Percentiles rank a stretch among this genome's conserved stretches.
Conservation (phyloP, 1,140 invertebrate species). For the Apis florea region DNA sequence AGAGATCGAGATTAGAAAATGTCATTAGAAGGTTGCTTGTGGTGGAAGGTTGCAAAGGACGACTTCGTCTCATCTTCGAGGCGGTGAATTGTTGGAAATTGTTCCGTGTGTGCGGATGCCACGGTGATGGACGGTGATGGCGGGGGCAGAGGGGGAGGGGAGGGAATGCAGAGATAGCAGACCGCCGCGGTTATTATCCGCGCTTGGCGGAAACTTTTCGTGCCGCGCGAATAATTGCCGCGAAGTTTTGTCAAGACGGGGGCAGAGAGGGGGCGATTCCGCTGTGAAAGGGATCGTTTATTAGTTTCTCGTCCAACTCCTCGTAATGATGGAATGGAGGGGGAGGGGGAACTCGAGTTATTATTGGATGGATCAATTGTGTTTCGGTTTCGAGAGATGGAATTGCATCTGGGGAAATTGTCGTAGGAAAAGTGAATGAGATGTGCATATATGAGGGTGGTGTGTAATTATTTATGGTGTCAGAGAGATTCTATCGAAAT, state of each 20-base stretch:
- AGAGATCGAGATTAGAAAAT: conserved; percentile 75
- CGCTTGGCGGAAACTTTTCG: conserved; percentile 51
- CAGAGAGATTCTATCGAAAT: too few relatives aligned
- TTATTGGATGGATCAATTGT: too few relatives aligned
- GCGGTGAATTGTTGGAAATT: conserved; percentile 35
- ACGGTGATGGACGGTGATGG: conserved; percentile 1
- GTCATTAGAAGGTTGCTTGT: conserved; percentile 68
- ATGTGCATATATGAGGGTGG: too few relatives aligned
- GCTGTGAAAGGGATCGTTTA: conserved; percentile 1
- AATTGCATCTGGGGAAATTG: too few relatives aligned
- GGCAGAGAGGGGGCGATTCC: conserved; percentile 10
- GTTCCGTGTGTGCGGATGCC: conserved; percentile 14
- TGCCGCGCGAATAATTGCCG: conserved; percentile 36
- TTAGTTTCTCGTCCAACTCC: background rate
- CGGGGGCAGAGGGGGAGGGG: background rate
- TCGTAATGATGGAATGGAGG: too few relatives aligned
- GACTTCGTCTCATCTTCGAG: conserved; percentile 47
- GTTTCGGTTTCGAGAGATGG: too few relatives aligned
- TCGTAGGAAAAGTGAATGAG: too few relatives aligned
- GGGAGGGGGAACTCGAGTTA: background rate
- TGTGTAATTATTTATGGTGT: too few relatives aligned
- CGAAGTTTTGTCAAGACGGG: background rate
- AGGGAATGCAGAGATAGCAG: conserved; percentile 4
- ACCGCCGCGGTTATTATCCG: conserved; percentile 55
- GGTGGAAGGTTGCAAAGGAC: background rate